Percentiles rank a stretch among this genome's conserved stretches.
phyloP scores from a whole-genome alignment of 2,888 invertebrate genomes.

The Elysia crispata region DNA sequence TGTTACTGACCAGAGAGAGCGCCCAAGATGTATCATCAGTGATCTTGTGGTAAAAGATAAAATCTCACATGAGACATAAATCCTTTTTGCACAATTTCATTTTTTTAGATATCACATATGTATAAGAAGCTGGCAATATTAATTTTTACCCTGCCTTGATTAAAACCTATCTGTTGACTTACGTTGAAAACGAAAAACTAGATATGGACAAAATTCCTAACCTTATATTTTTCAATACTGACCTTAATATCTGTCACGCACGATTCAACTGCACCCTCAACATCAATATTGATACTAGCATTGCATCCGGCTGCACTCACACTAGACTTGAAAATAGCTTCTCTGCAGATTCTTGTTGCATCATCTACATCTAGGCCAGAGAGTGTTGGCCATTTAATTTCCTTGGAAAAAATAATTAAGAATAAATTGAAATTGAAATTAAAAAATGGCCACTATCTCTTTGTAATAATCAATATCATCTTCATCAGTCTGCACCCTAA shows the following conservation, averaged over 20 bases:
- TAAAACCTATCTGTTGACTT: too few species aligned
- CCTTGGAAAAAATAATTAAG: too few species aligned
- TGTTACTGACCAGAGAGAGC: slow-evolving; percentile 53
- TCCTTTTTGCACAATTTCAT: too few species aligned
- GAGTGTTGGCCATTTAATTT: slow-evolving; percentile 51
- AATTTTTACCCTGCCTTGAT: too few species aligned
- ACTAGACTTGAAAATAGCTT: slow-evolving; percentile 26
- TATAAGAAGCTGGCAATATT: too few species aligned
- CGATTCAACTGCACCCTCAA: slow-evolving; percentile 51
- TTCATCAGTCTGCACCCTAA: too few species aligned
- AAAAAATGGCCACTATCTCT: too few species aligned
- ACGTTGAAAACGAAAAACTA: background rate
- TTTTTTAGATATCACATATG: too few species aligned
- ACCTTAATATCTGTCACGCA: slow-evolving; percentile 69
- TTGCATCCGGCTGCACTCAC: slow-evolving; percentile 37
- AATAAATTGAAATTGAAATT: too few species aligned
- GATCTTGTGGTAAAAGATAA: slow-evolving; percentile 51
- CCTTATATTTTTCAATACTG: slow-evolving; percentile 11
- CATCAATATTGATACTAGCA: slow-evolving; percentile 10
- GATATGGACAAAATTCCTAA: background rate
- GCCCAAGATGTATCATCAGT: slow-evolving; percentile 58
- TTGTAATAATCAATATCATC: too few species aligned
- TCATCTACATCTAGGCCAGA: slow-evolving; percentile 49
- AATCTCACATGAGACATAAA: too few species aligned
- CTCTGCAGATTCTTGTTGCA: slow-evolving; percentile 48